Conservation (phyloP, 2,888 invertebrate species). For the Furcula furcula region DNA sequence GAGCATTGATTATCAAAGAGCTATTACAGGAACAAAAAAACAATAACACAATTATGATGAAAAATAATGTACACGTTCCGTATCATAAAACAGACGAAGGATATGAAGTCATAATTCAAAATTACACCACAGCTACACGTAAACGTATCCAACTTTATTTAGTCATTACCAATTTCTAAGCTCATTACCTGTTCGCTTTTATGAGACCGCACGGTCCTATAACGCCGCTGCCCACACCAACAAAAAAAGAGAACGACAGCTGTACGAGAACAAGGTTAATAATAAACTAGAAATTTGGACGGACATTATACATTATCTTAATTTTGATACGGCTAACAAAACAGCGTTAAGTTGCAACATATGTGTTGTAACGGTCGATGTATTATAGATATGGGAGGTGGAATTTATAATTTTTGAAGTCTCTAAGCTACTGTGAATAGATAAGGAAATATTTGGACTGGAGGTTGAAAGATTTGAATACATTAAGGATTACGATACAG, state of each 20-base stretch:
- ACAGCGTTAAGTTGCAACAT: slow-evolving; percentile 74
- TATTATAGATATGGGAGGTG: not conserved
- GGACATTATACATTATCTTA: slow-evolving; percentile 78
- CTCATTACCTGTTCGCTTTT: slow-evolving; percentile 68
- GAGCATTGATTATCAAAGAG: not conserved
- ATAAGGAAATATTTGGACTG: not conserved
- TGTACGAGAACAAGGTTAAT: slow-evolving; percentile 56
- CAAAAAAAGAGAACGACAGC: slow-evolving; percentile 69
- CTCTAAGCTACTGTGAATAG: not conserved
- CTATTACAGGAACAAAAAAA: not conserved
- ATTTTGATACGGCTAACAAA: slow-evolving; percentile 78
- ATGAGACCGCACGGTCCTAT: slow-evolving; percentile 64
- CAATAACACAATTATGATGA: not conserved
- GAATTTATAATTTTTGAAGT: not conserved
- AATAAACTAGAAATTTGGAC: slow-evolving; percentile 70
- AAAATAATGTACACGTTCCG: slow-evolving; percentile 24
- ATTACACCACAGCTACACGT: slow-evolving; percentile 47
- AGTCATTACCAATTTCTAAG: slow-evolving; percentile 73
- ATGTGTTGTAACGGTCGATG: slow-evolving; percentile 38
- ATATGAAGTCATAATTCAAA: slow-evolving; percentile 59
- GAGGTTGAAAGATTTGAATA: slow-evolving; percentile 1
- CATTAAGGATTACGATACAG: not conserved
- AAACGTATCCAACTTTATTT: slow-evolving; percentile 58
- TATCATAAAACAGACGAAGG: slow-evolving; percentile 44
- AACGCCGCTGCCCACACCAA: slow-evolving; percentile 43